These are phyloP conservation scores for Dynastes tityus DNA, from an alignment of 2,888 invertebrate species.

Conservation along the genomic window DNA sequence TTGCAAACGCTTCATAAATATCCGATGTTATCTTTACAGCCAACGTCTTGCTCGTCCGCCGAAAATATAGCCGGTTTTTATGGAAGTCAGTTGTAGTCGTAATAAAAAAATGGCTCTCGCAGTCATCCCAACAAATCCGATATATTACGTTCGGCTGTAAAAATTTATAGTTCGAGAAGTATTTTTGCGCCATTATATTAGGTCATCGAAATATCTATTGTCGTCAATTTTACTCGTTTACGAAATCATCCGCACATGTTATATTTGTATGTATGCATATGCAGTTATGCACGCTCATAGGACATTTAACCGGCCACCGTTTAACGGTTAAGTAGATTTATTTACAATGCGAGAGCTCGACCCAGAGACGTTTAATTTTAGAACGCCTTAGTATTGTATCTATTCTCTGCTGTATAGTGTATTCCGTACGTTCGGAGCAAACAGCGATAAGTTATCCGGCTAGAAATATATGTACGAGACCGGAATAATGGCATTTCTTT, in stretches of 20 bases:
- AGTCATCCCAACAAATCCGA: slow-evolving; percentile 32
- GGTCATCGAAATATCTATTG: slow-evolving; percentile 30
- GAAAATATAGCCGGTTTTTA: slow-evolving; percentile 38
- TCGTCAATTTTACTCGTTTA: slow-evolving; percentile 23
- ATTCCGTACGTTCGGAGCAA: slow-evolving; percentile 10
- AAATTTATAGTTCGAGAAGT: slow-evolving; percentile 42
- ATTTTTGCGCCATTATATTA: slow-evolving; percentile 30
- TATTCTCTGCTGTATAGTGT: background rate
- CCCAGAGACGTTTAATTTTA: slow-evolving; percentile 39
- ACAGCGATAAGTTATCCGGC: slow-evolving; percentile 9
- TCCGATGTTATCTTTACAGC: slow-evolving; percentile 30
- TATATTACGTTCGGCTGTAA: slow-evolving; percentile 27
- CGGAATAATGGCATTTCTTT: slow-evolving; percentile 14
- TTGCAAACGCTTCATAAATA: slow-evolving; percentile 34
- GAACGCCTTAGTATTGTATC: slow-evolving; percentile 26
- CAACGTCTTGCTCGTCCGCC: slow-evolving; percentile 19
- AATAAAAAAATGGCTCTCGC: slow-evolving; percentile 43
- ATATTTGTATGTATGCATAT: background rate
- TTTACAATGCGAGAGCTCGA: slow-evolving; percentile 14
- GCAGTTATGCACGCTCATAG: background rate
- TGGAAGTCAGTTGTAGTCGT: slow-evolving; percentile 36
- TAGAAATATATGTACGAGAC: slow-evolving; percentile 16
- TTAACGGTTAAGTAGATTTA: slow-evolving; percentile 39
- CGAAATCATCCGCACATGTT: slow-evolving; percentile 15
- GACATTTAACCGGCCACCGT: slow-evolving; percentile 33